Evolutionary conservation across 2,113 vertebrate genomes (phyloP).

Genomic region (Boulengeromyrus knoepffleri): DNA sequence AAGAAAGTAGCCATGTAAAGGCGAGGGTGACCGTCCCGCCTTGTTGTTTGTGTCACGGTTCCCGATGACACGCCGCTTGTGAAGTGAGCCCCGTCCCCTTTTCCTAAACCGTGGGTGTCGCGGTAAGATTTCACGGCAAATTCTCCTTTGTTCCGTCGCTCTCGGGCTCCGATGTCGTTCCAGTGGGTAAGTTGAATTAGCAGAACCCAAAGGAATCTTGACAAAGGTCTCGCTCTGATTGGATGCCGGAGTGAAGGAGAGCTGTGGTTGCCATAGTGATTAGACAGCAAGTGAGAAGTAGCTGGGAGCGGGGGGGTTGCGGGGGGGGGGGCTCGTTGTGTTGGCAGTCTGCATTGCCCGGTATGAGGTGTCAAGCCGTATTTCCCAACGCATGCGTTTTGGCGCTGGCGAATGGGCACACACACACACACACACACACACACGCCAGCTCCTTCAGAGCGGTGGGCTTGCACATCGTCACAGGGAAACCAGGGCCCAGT

Average conservation of each 20-base stretch:
- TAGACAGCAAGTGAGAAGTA: constrained; percentile 54
- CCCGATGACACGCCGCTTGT: constrained; percentile 41
- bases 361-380: constrained; percentile 31
- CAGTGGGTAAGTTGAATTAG: constrained; percentile 64
- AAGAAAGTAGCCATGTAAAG: constrained; percentile 11
- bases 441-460: constrained; percentile 39
- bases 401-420: constrained; percentile 1
- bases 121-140: constrained; percentile 37
- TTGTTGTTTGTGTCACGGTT: constrained; percentile 29
- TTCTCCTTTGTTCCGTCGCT: constrained; percentile 54
- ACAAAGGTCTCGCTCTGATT: constrained; percentile 70
- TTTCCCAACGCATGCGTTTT: constrained; percentile 29
- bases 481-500: constrained; percentile 49
- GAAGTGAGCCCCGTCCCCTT: constrained; percentile 16
- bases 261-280: constrained; percentile 67
- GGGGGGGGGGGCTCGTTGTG: constrained; percentile 48
- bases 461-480: constrained; percentile 40
- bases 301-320: constrained; percentile 46
- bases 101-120: constrained; percentile 43
- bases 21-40: not conserved
- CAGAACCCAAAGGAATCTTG: constrained; percentile 65
- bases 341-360: constrained; percentile 44
- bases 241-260: constrained; percentile 56
- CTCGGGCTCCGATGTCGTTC: constrained; percentile 52
- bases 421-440: constrained; percentile 24